Percentiles rank a stretch among this genome's conserved stretches.
Conservation (phyloP, 2,797 vertebrate species). For the Pelodytes ibericus region DNA sequence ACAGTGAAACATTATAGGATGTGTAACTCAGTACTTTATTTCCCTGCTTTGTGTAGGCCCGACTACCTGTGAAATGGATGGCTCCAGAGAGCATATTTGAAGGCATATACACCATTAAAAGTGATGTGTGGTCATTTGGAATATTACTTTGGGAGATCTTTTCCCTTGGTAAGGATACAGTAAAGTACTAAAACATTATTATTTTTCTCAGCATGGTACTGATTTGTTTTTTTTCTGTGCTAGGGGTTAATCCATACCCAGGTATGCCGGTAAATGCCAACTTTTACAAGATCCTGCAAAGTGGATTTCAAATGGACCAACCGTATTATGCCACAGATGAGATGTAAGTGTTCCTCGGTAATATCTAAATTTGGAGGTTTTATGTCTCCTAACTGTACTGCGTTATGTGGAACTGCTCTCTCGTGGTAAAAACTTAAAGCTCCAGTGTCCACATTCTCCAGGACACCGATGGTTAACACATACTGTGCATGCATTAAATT, state of each 20-base stretch:
- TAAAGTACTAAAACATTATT: neutral
- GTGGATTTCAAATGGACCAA: conserved; percentile 92
- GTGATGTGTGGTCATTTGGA: conserved; percentile 95
- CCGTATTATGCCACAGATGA: conserved; percentile 87
- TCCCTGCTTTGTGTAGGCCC: conserved; percentile 72
- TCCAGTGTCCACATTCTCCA: no score
- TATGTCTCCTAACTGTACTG: no score
- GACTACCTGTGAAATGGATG: conserved; percentile 98
- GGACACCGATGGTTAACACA: no score
- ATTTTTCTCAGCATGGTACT: no score
- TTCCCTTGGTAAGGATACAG: conserved; percentile 83
- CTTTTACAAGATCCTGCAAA: conserved; percentile 90
- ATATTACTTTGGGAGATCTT: conserved; percentile 98
- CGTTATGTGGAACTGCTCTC: no score
- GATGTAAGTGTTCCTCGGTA: conserved; percentile 86
- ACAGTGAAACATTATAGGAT: no score
- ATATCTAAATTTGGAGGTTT: no score
- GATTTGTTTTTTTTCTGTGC: neutral
- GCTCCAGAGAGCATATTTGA: conserved; percentile 95
- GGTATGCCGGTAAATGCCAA: conserved; percentile 86
- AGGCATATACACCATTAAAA: conserved; percentile 91
- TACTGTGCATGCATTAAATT: no score
- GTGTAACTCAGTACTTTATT: neutral
- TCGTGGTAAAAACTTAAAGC: no score
- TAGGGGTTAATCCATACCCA: conserved; percentile 94